Base-by-base conservation (phyloP, 2,797 vertebrate species). In the Loriculus beryllinus region DNA sequence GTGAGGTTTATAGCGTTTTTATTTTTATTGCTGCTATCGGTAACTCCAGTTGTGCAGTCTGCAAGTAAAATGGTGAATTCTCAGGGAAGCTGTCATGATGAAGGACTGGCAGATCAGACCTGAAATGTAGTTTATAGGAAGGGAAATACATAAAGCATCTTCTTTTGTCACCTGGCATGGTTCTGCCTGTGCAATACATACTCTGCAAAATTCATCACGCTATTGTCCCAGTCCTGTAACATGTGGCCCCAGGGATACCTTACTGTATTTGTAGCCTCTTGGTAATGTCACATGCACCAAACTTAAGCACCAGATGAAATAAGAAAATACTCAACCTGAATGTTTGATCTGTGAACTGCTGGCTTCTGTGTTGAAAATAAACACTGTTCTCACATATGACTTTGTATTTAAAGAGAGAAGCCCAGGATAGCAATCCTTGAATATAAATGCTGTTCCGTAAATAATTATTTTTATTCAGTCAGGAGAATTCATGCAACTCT, bases 111-210 rank as follows among this genome's bases (percentile, higher is more conserved):
- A 75, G 49, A 26, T 51, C 42, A 48, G 23, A 54, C 25, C 23
- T n/a, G 31, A 69, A 80, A 14, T 0, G 6, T 3, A 25, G 48
- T 40, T 39, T 57, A 26, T 57, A 43, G 51, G 63, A 79, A 80
- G 40, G 60, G n/a, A 67, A 84, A 48, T 79, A 64, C 0, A 9
- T 37, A 57, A 86, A 90, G 28, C 1, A 0, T 17, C 48, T 77
- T 82, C 33, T 6, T 59, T 82, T 72, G 52, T 70, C 56, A 52
- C 37, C 28, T 79, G 67, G 12, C 18, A 10, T 9, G 5, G 29
- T 25, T 92, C 47, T 84, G 25, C 52, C 54, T 48, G 17, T 0
- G 1, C 60, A 67, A 39, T 16, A 69, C 0, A 0, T 6, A 12
- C 14, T 21, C 64, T 45, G 48, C 56, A 77, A 70, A 84, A 71